A percentile compares a stretch with the other conserved stretches of the same genome.
Evolutionary conservation across 2,797 vertebrate species (phyloP).

Genomic region (Fundulus diaphanus): DNA sequence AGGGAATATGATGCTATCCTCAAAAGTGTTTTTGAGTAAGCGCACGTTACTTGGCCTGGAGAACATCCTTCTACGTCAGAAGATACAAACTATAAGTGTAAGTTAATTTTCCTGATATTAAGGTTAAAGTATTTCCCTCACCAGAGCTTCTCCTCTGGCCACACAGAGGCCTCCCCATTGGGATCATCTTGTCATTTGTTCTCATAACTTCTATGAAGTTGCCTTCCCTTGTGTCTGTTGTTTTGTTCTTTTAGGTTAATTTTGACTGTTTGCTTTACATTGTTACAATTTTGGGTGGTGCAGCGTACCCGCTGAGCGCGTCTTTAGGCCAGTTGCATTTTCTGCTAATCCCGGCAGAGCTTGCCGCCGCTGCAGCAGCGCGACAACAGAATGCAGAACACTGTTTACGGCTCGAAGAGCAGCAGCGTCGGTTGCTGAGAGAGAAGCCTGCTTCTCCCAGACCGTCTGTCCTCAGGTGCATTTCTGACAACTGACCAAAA

Average conservation of each 20-base stretch:
- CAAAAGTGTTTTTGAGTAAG: constrained; percentile 13
- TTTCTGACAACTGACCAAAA: constrained; percentile 19
- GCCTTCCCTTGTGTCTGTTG: constrained; percentile 80
- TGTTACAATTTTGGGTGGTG: constrained; percentile 70
- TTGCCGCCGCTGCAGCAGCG: constrained; percentile 33
- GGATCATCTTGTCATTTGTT: constrained; percentile 82
- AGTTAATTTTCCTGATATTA: constrained; percentile 20
- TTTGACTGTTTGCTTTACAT: constrained; percentile 58
- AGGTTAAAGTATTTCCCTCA: constrained; percentile 61
- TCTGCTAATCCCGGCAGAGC: constrained; percentile 17
- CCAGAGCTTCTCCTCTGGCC: constrained; percentile 70
- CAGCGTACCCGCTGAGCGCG: constrained; percentile 32
- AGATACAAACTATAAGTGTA: constrained; percentile 21
- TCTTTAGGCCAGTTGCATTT: constrained; percentile 27
- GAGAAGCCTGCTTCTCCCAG: constrained; percentile 2
- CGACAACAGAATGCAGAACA: constrained; percentile 35
- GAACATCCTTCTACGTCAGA: constrained; percentile 19
- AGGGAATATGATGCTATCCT: constrained; percentile 11
- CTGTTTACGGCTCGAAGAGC: constrained; percentile 34
- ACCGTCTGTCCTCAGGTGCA: constrained; percentile 2
- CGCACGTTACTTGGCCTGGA: constrained; percentile 4
- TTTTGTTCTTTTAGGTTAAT: constrained; percentile 50
- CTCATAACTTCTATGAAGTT: constrained; percentile 99
- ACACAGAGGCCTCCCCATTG: constrained; percentile 83
- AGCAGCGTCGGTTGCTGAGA: constrained; percentile 17